These are phyloP conservation scores for Leptinotarsa tumamoca DNA, from an alignment of 2,888 invertebrate species.

Conservation along the genomic window DNA sequence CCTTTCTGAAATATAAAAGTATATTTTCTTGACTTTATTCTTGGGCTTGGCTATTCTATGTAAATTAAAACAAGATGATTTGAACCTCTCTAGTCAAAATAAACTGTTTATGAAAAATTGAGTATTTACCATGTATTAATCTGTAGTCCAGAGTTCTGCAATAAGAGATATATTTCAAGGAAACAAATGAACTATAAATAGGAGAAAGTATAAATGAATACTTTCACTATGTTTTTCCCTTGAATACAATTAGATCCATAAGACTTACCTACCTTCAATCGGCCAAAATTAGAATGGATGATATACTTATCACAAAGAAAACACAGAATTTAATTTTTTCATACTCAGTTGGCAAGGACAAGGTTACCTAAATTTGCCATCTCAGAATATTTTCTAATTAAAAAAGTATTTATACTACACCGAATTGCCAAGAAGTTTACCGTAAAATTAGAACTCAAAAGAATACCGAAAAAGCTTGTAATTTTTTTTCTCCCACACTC, in stretches of 20 bases:
- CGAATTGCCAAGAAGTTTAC: too few species aligned
- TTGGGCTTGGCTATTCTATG: too few species aligned
- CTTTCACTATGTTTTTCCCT: conserved; percentile 3
- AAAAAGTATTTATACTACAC: background rate
- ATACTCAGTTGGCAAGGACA: conserved; percentile 34
- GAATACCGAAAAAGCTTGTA: conserved; percentile 21
- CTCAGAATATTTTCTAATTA: conserved; percentile 16
- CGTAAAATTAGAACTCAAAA: background rate
- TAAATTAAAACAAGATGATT: too few species aligned
- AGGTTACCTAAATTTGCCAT: conserved; percentile 37
- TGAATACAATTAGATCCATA: background rate
- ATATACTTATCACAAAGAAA: conserved; percentile 47
- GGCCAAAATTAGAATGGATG: conserved; percentile 18
- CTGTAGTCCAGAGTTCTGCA: background rate
- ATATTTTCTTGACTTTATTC: too few species aligned
- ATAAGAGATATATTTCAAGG: background rate
- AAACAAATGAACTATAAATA: background rate
- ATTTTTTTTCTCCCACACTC: conserved; percentile 27
- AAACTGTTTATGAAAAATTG: too few species aligned
- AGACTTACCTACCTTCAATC: background rate
- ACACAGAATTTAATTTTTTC: conserved; percentile 45
- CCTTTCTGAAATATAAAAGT: too few species aligned
- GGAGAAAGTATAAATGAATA: conserved; percentile 10
- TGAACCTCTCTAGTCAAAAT: too few species aligned
- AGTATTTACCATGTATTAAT: too few species aligned